These are phyloP conservation scores for Pseudolaguvia tuberculata DNA, from an alignment of 2,113 vertebrate species.

Conservation along the genomic window DNA sequence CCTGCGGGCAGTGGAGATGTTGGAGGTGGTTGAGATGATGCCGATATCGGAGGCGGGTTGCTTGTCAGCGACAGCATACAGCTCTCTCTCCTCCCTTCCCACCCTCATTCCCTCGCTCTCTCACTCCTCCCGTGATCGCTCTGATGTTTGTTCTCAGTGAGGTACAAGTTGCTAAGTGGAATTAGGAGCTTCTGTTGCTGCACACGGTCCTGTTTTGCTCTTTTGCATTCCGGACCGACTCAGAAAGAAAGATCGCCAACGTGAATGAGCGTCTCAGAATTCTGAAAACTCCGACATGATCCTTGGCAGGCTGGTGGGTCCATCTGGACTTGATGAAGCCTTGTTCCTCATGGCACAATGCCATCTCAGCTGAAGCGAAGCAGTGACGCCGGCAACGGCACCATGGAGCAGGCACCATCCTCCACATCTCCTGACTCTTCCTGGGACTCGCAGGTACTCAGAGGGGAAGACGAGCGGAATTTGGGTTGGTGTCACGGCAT, in stretches of 20 bases:
- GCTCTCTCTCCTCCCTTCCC: not conserved
- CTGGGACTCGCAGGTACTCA: conserved; percentile 64
- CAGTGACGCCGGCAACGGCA: conserved; percentile 58
- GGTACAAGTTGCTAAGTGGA: conserved; percentile 41
- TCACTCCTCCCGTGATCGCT: conserved; percentile 24
- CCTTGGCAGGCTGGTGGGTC: conserved; percentile 4
- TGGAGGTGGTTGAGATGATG: not conserved
- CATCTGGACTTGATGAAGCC: conserved; percentile 34
- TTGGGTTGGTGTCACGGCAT: no score
- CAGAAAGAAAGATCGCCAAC: not conserved
- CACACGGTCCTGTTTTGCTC: not conserved
- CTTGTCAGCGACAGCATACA: not conserved
- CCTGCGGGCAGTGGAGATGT: conserved; percentile 2
- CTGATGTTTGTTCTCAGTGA: conserved; percentile 26
- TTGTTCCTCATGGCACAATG: conserved; percentile 54
- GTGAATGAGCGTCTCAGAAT: not conserved
- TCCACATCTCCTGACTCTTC: conserved; percentile 31
- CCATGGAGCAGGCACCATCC: conserved; percentile 37
- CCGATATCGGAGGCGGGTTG: not conserved
- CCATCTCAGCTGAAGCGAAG: conserved; percentile 54
- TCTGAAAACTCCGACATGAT: not conserved
- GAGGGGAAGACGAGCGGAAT: not conserved
- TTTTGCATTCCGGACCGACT: not conserved
- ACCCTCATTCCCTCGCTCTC: not conserved
- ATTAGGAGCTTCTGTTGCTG: conserved; percentile 13